Percentiles rank a stretch among this genome's conserved stretches.
Conservation (phyloP, 2,888 invertebrate genomes). For the Agrotis ipsilon region DNA sequence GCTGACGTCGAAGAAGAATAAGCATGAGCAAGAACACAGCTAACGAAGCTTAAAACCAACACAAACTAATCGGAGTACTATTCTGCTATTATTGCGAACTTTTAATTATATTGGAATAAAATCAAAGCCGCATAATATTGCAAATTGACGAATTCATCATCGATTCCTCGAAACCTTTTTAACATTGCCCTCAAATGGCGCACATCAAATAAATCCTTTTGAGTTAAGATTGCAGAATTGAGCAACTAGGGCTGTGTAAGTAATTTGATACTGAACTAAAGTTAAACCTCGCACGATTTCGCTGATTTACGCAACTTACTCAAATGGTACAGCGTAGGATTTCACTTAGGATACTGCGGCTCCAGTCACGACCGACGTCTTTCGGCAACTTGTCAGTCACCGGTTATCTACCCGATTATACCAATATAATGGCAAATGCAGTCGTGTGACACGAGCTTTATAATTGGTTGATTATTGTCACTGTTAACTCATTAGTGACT, state of each 20-base stretch:
- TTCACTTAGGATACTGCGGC: slow-evolving; percentile 69
- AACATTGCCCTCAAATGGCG: not conserved
- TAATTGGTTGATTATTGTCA: slow-evolving; percentile 65
- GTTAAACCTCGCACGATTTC: slow-evolving; percentile 66
- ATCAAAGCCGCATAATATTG: not conserved
- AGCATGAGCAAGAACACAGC: slow-evolving; percentile 28
- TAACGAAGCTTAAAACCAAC: slow-evolving; percentile 8
- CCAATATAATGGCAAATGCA: slow-evolving; percentile 71
- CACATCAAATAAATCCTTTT: slow-evolving; percentile 29
- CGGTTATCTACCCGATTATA: slow-evolving; percentile 69
- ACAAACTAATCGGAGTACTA: slow-evolving; percentile 22
- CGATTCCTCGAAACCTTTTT: not conserved
- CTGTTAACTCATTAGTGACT: slow-evolving; percentile 43
- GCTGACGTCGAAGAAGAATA: slow-evolving; percentile 30
- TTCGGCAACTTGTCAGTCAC: slow-evolving; percentile 77
- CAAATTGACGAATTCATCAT: not conserved
- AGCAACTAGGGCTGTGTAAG: slow-evolving; percentile 61
- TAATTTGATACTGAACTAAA: slow-evolving; percentile 67
- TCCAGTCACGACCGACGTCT: slow-evolving; percentile 75
- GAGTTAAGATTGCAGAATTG: slow-evolving; percentile 57
- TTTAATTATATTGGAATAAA: not conserved
- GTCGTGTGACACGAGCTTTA: slow-evolving; percentile 69
- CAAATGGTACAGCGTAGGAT: slow-evolving; percentile 69
- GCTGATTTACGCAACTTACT: slow-evolving; percentile 68
- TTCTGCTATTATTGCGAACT: slow-evolving; percentile 28